Base-by-base conservation (phyloP, 1,140 invertebrate species). In the Apis dorsata region DNA sequence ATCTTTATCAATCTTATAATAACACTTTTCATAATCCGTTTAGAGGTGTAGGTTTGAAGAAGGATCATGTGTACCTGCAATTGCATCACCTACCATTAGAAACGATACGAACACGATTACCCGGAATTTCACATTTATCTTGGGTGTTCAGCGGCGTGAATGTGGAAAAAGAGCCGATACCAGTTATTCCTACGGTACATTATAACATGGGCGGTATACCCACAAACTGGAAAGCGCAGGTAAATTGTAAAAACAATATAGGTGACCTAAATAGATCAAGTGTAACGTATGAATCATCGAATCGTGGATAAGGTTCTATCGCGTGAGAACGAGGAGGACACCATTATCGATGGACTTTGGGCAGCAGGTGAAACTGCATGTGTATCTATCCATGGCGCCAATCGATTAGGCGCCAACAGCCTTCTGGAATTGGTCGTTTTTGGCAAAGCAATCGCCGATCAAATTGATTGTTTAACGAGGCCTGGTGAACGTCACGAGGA, bases 201-300 rank as follows among this genome's bases (percentile, higher is more conserved):
- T 98, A 98, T 92, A 98, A 98, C 89, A 98, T 98, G 97, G 97
- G 97, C 21, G 97, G 97, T 49, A 94, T 97, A 60, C 97, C 97
- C 12, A 98, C 97, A 3, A 98, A 98, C 93, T 98, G 96, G 93
- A 96, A 95, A 88, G 97, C 97, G 82, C 97, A 98, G 94, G 97
- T 97, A 57, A 83, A 66, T n/a, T 19, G 13, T 8, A n/a, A 60
- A 11, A 72, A 73, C n/a, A 76, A 44, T 44, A 44, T 44, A 44
- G 34, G 5, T 44, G 34, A 44, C 34, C 34, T 44, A 7, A 44
- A 44, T 44, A 44, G 34, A 44, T 44, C 34, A 44, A 3, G 10
- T 1, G 17, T 15, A 24, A 59, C 19, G 60, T 13, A 12, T 15
- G 19, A 74, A 65, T 74, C 49, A 72, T 12, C 24, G 4, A 12